Evolutionary conservation across 2,888 invertebrate genomes (phyloP), one percentile per base, ranked within the genome.

Genomic region (Pinctada fucata): DNA sequence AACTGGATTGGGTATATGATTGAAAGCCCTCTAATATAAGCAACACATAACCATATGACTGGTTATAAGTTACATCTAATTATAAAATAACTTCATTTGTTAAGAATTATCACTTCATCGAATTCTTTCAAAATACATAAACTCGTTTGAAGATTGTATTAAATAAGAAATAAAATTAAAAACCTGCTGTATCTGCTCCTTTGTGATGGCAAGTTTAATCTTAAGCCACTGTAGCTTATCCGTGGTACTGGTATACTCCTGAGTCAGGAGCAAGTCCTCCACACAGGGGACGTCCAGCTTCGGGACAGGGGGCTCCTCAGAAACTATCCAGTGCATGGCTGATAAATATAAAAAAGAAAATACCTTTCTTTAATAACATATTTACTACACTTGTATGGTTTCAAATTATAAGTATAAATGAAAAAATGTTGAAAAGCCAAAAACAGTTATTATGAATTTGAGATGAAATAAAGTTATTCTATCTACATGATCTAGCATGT

Each of bases 281-380:
- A 72, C 58, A 16, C 52, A 45, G 58, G 72, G 72, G 10, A 72
- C 31, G 3, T 13, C n/a, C 16, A 58, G 58, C 45, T 31, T 58
- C 2, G 72, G 72, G 2, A 48, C 58, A 64, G 48, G 65, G n/a
- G 65, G 73, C 73, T 73, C 64, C 4, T 63, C 64, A 47, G 49
- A 64, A 2, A 73, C 3, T 47, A 73, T 73, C 73, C 73, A 73
- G 50, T 73, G 73, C 64, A 73, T 73, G 6, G 73, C 73, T 73
- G 73, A 48, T 50, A 49, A 70, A 49, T 70, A 47, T 5, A 47
- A n/a, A n/a, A n/a, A n/a, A n/a, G n/a, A n/a, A n/a, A n/a, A n/a
- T n/a, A n/a, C n/a, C n/a, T n/a, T n/a, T n/a, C n/a, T n/a, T n/a
- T n/a, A n/a, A n/a, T n/a, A n/a, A n/a, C n/a, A n/a, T n/a, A n/a